Evolutionary conservation across 2,888 invertebrate species (phyloP), one percentile per base, ranked within the genome.

Genomic region (Ypsolopha scabrella): DNA sequence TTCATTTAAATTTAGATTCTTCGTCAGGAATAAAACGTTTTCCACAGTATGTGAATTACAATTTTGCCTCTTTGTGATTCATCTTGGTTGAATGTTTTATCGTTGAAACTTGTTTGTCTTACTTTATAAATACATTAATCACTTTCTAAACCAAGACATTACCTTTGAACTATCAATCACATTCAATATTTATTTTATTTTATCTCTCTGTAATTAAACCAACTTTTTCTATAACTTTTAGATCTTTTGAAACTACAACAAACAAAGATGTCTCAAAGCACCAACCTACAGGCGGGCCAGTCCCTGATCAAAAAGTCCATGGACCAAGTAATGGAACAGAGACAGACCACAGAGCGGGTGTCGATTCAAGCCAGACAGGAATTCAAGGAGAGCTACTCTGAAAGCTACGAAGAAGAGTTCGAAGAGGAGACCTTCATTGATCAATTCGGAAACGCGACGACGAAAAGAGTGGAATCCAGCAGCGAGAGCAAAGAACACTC

Each of bases 321-420:
- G 87, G 80, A 87, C 55, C 73, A 82, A 51, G 59, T 87, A 11
- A 72, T 86, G 51, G 73, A 85, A 61, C 74, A 79, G 53, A 79
- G 60, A 57, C 75, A 82, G 56, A 80, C 77, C 2, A 78, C 78
- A 35, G 80, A 86, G 58, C 77, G 69, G 54, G 73, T 87, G 1
- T 65, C 75, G 49, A 87, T 87, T 54, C 79, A 87, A 60, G 87
- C 87, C 0, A 73, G 83, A 61, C 87, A 87, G 56, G 87, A 87
- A 57, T 87, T 87, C 63, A 73, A 80, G 9, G 87, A 87, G 63
- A 72, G 74, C 3, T 87, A 74, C 60, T 71, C 80, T 54, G 80
- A 85, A 57, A 85, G 85, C 58, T 87, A 86, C 57, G 87, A 87
- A 53, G 87, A 87, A 56, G 87, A 85, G 55, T 85, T 83, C 45